These are phyloP conservation scores for Craterocephalus amniculus DNA, from an alignment of 2,797 vertebrate genomes.

Conservation along the genomic window DNA sequence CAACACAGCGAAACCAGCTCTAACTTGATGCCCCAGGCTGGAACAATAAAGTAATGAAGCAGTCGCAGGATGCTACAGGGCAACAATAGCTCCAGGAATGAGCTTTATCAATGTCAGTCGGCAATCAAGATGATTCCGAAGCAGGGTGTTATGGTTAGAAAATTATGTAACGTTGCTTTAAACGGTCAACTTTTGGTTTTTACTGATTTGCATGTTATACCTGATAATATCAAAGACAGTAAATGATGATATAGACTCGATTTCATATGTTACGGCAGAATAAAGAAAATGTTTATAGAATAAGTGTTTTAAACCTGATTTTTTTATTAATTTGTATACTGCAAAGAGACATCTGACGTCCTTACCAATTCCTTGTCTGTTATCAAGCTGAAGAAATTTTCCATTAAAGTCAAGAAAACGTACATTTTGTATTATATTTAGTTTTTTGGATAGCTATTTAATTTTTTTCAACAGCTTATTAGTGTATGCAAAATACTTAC, in stretches of 20 bases:
- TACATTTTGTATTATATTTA: too few species aligned
- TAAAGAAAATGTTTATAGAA: not conserved
- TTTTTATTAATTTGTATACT: not conserved
- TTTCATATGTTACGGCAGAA: too few species aligned
- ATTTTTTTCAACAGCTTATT: constrained; percentile 4
- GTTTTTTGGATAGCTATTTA: not conserved
- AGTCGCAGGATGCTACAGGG: not conserved
- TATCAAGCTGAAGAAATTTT: not conserved
- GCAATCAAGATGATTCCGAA: not conserved
- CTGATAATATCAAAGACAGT: not conserved
- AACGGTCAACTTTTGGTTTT: not conserved
- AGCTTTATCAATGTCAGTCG: not conserved
- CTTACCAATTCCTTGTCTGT: not conserved
- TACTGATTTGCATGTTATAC: not conserved
- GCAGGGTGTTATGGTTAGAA: not conserved
- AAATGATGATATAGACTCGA: not conserved
- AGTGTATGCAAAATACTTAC: not conserved
- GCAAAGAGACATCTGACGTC: not conserved
- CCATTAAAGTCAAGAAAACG: not conserved
- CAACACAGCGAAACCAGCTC: not conserved
- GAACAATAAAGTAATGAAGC: not conserved
- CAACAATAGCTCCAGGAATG: not conserved
- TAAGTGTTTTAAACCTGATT: not conserved
- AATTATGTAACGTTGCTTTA: not conserved
- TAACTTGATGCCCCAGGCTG: not conserved